Percentiles rank a stretch among this genome's conserved stretches.
phyloP scores from a whole-genome alignment of 2,113 vertebrate species.

The Erythrocercus mccallii region DNA sequence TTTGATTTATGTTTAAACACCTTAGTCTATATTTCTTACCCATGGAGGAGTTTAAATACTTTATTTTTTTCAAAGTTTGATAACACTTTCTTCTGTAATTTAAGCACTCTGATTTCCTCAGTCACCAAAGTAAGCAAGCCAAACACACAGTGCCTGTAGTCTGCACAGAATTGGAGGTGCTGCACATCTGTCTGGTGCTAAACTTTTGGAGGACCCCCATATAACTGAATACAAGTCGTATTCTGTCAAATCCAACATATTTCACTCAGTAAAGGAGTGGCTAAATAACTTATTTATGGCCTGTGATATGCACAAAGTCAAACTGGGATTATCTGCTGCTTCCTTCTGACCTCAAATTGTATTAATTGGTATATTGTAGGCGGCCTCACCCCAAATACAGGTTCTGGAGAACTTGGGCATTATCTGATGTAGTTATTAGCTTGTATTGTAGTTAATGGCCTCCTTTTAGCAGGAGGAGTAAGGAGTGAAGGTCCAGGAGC shows the following conservation, averaged over 20 bases:
- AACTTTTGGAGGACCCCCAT: neutral
- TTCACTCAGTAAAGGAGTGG: neutral
- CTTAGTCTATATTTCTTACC: neutral
- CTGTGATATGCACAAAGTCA: neutral
- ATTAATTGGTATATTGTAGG: neutral
- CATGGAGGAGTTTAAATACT: neutral
- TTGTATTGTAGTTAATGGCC: neutral
- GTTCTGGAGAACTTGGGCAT: neutral
- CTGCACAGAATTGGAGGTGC: neutral
- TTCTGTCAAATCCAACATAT: neutral
- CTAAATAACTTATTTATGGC: neutral
- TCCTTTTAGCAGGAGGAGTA: neutral
- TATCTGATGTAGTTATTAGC: neutral
- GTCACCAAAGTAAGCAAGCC: conserved; percentile 2
- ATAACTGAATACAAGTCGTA: neutral
- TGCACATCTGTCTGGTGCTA: neutral
- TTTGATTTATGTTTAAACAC: neutral
- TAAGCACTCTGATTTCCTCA: neutral
- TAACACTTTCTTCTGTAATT: neutral
- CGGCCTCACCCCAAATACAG: neutral
- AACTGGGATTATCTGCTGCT: neutral
- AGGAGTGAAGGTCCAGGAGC: neutral
- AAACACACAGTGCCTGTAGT: conserved; percentile 12
- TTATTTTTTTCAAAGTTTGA: neutral
- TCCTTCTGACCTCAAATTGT: neutral